phyloP scores from a whole-genome alignment of 2,113 vertebrate genomes.

The Fulmarus glacialis region DNA sequence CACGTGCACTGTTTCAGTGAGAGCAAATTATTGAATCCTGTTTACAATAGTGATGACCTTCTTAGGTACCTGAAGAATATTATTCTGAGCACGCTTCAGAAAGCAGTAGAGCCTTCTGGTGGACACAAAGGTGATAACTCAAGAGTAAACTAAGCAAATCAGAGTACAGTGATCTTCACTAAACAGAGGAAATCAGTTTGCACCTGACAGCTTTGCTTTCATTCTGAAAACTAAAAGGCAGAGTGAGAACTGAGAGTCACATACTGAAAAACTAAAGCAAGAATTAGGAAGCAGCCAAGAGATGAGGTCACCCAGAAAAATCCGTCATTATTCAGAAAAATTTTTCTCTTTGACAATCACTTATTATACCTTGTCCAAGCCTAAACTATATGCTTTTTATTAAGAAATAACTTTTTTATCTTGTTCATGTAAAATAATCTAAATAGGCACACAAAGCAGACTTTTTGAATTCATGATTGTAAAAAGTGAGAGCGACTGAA shows the following conservation, averaged over 20 bases:
- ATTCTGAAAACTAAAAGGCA: slow-evolving; percentile 30
- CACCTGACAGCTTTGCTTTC: slow-evolving; percentile 65
- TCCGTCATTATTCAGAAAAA: neutral
- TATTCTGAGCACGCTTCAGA: neutral
- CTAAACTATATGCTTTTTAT: neutral
- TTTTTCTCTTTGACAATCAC: neutral
- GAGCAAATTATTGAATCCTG: neutral
- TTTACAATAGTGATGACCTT: neutral
- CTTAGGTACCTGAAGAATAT: neutral
- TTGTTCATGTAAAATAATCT: neutral
- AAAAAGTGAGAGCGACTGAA: neutral
- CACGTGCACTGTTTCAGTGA: neutral
- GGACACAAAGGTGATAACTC: slow-evolving; percentile 19
- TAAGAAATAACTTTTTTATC: neutral
- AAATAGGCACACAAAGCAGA: neutral
- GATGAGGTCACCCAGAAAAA: neutral
- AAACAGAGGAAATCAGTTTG: slow-evolving; percentile 61
- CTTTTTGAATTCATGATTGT: neutral
- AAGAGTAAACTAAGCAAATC: slow-evolving; percentile 13
- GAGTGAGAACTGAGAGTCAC: slow-evolving; percentile 37
- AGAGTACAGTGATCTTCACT: slow-evolving; percentile 5
- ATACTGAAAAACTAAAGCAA: neutral
- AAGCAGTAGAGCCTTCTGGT: slow-evolving; percentile 20
- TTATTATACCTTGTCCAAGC: neutral
- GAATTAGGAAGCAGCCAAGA: slow-evolving; percentile 24